Conservation (phyloP, 2,888 invertebrate species). For the Papilio demoleus region DNA sequence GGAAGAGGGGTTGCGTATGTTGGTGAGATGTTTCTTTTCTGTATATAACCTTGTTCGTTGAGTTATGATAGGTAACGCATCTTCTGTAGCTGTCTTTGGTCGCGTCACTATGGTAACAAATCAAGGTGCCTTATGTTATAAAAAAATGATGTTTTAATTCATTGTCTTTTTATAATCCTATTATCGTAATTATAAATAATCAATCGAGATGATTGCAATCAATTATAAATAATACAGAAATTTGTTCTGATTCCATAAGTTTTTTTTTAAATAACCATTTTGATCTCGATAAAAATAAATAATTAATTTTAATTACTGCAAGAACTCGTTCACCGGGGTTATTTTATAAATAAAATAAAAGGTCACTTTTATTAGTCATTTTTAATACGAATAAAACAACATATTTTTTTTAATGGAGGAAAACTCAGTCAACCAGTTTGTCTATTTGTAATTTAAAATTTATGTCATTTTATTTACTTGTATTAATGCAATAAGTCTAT, state of each 20-base stretch:
- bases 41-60: too few species aligned
- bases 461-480: too few species aligned
- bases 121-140: too few species aligned
- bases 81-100: too few species aligned
- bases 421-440: not conserved
- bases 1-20: too few species aligned
- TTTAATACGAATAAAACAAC: not conserved
- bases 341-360: slow-evolving; percentile 19
- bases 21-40: too few species aligned
- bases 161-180: slow-evolving; percentile 20
- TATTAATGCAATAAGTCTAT: too few species aligned
- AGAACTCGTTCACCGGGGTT: slow-evolving; percentile 32
- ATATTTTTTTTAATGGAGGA: not conserved
- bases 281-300: slow-evolving; percentile 35
- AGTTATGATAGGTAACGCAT: too few species aligned
- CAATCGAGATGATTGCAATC: slow-evolving; percentile 17
- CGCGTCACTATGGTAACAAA: too few species aligned
- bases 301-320: slow-evolving; percentile 9
- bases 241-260: slow-evolving; percentile 30
- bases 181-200: slow-evolving; percentile 15
- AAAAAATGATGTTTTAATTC: not conserved
- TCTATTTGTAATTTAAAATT: not conserved
- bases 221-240: slow-evolving; percentile 30
- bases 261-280: slow-evolving; percentile 23
- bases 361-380: slow-evolving; percentile 26